These are phyloP conservation scores for Egretta garzetta DNA, from an alignment of 2,113 vertebrate genomes.

Conservation along the genomic window DNA sequence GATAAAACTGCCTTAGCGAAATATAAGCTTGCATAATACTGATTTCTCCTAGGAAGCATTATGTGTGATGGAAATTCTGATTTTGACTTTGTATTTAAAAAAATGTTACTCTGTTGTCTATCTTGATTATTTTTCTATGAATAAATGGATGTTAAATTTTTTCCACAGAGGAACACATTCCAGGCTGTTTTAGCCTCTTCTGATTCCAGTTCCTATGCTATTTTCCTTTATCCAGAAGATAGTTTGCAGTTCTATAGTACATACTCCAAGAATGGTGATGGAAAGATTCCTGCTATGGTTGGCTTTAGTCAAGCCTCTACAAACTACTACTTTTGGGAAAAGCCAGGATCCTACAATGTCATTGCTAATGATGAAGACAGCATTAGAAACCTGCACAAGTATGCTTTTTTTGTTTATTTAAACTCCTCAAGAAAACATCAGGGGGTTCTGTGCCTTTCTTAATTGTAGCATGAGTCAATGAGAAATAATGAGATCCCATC, in stretches of 20 bases:
- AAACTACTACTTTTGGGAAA: slow-evolving; percentile 71
- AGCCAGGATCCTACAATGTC: slow-evolving; percentile 81
- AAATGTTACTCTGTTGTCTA: not conserved
- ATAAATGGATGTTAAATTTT: slow-evolving; percentile 17
- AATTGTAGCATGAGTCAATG: not conserved
- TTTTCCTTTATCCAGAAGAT: slow-evolving; percentile 89
- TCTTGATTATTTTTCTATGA: not conserved
- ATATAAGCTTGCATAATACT: not conserved
- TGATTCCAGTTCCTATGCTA: slow-evolving; percentile 83
- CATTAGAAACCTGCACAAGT: slow-evolving; percentile 84
- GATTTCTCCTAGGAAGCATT: not conserved
- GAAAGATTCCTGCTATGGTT: slow-evolving; percentile 72
- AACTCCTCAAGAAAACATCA: not conserved
- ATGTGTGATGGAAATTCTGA: not conserved
- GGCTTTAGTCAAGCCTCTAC: slow-evolving; percentile 87
- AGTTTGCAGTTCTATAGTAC: slow-evolving; percentile 85
- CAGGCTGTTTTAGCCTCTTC: slow-evolving; percentile 89
- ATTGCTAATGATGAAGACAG: slow-evolving; percentile 82
- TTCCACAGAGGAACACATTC: slow-evolving; percentile 90
- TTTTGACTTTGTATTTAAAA: not conserved
- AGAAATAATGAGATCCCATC: not conserved
- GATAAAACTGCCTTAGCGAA: not conserved
- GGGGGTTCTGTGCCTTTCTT: not conserved
- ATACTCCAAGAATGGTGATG: slow-evolving; percentile 57
- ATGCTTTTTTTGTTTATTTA: slow-evolving; percentile 54